A percentile compares a stretch with the other conserved stretches of the same genome.
These are phyloP conservation scores for Catagonus wagneri DNA, from an alignment of 2,113 vertebrate species.

Conservation along the genomic window DNA sequence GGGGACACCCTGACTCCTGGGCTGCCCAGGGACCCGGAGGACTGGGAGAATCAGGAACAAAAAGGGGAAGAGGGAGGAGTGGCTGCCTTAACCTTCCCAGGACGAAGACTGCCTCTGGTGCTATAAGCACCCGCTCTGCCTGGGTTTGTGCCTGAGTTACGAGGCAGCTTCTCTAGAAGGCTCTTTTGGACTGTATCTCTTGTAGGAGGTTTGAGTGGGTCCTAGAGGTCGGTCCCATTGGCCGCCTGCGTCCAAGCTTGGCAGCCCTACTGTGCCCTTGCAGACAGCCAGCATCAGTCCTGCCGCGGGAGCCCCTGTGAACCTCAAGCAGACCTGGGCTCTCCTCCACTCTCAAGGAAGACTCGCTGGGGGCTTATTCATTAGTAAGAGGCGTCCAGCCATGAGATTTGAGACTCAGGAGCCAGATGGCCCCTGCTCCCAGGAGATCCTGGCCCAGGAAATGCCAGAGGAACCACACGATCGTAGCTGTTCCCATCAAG, in stretches of 20 bases:
- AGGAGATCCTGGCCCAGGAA: not conserved
- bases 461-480: not conserved
- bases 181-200: not conserved
- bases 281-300: not conserved
- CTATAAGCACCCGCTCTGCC: no score
- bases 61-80: not conserved
- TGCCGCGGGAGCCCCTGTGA: not conserved
- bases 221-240: not conserved
- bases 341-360: not conserved
- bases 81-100: rapidly evolving
- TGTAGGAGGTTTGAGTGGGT: not conserved
- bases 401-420: not conserved
- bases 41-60: not conserved
- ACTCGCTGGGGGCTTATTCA: not conserved
- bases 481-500: not conserved
- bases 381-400: not conserved
- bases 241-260: not conserved
- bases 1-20: not conserved
- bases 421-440: not conserved
- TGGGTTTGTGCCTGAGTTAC: not conserved
- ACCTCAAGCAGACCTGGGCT: not conserved
- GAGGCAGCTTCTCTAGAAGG: not conserved
- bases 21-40: not conserved
- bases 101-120: not conserved
- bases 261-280: not conserved